phyloP scores from a whole-genome alignment of 2,797 vertebrate species.

The Eulemur coronatus region DNA sequence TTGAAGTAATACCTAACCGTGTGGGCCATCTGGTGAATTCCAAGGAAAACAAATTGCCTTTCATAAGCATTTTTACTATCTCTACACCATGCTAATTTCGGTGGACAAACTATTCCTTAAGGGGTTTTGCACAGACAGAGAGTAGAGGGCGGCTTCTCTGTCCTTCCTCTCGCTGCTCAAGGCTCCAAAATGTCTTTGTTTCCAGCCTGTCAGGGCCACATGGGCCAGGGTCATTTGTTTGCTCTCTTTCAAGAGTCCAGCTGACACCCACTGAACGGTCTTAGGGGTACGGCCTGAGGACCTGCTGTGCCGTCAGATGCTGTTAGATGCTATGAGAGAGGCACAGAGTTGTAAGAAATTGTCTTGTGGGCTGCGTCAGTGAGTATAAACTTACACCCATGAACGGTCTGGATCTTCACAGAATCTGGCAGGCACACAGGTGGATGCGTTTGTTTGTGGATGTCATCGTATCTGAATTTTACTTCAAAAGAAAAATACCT shows the following conservation, averaged over 20 bases:
- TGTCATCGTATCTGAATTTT: background rate
- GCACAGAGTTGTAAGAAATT: background rate
- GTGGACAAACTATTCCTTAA: conserved; percentile 47
- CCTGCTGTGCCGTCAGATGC: background rate
- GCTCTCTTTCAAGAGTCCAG: background rate
- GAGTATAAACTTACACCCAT: background rate
- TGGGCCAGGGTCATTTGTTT: background rate
- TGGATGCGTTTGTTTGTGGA: background rate
- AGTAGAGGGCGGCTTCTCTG: background rate
- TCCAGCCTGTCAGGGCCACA: background rate
- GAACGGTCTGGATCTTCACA: accelerated
- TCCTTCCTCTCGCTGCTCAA: background rate
- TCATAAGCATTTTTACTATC: conserved; percentile 47
- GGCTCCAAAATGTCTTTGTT: background rate
- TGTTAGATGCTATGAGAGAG: background rate
- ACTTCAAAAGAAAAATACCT: background rate
- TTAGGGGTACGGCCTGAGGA: background rate
- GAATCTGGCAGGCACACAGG: background rate
- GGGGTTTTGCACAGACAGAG: conserved; percentile 15
- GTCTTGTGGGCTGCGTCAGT: background rate
- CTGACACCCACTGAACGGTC: background rate
- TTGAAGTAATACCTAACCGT: conserved; percentile 55
- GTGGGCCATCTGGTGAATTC: conserved; percentile 52
- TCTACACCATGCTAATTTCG: background rate
- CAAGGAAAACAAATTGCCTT: conserved; percentile 45